Evolutionary conservation across 2,113 vertebrate species (phyloP), one percentile per base, ranked within the genome.

Genomic region (Dissostichus mawsoni): DNA sequence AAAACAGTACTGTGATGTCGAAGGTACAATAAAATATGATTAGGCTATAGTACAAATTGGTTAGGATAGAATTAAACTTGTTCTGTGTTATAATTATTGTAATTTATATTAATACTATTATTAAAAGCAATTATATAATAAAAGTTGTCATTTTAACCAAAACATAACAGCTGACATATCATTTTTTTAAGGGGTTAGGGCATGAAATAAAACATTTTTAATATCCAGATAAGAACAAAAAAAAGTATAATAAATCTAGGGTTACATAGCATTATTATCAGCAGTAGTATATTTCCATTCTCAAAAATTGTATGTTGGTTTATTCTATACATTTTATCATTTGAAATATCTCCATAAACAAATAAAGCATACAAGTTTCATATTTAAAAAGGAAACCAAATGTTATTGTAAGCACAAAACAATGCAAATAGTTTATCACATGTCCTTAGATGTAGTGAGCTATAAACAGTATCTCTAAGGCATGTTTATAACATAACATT

Each of bases 361-460:
- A 71, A 72, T 64, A 64, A 48, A 20, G 47, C 68, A 48, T 8
- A 41, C 36, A 41, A 7, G 36, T 41, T 41, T 41, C 36, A 7
- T 41, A 41, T 41, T 33, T 65, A 65, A 63, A 65, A 65, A 55
- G 10, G 55, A 52, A 78, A 64, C 17, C 51, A 53, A 71, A 78
- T 48, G 12, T 1, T 23, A n/a, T 13, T 45, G 58, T 51, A 18
- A 53, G 62, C 63, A 68, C 68, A 41, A 41, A 41, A 41, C 5
- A 64, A 68, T 77, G 52, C 36, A 41, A 73, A 80, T 80, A 56
- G 65, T 74, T 83, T 45, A 74, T 69, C 6, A 41, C 51, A 56
- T 41, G 51, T 79, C 72, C n/a, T 57, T n/a, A 51, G 17, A 69
- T 10, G 48, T 65, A 57, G 36, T 41, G 36, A 85, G 76, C 55